Evolutionary conservation across 2,888 invertebrate species (phyloP).

Genomic region (Dryobota labecula): DNA sequence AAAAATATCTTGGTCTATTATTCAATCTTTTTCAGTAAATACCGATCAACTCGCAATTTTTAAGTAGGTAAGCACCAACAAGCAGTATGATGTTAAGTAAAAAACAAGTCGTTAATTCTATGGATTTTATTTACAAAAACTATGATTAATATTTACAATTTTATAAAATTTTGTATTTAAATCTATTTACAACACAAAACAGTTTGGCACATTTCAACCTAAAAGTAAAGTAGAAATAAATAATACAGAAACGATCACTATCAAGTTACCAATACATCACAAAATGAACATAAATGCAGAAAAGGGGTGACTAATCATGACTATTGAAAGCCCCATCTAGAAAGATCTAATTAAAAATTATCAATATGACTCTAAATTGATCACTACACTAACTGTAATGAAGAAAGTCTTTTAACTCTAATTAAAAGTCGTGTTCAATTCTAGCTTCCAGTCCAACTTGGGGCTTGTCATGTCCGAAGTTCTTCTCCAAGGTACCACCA

Average conservation of each 20-base stretch:
- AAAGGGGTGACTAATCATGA: not conserved
- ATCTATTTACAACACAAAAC: conserved; percentile 19
- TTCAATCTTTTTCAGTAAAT: not conserved
- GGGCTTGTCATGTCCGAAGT: conserved; percentile 69
- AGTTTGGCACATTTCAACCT: not conserved
- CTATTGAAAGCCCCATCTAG: not conserved
- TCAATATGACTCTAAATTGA: not conserved
- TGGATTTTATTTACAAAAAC: conserved; percentile 35
- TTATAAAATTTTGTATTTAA: not conserved
- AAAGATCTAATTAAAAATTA: not conserved
- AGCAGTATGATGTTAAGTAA: not conserved
- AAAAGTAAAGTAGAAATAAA: not conserved
- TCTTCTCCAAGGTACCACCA: conserved; percentile 71
- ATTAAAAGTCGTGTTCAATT: conserved; percentile 69
- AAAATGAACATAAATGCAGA: not conserved
- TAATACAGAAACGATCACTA: conserved; percentile 5
- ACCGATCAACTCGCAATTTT: too few species aligned
- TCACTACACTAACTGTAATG: not conserved
- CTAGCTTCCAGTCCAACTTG: conserved; percentile 70
- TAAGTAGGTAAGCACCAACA: too few species aligned
- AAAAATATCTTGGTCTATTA: too few species aligned
- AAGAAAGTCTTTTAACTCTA: not conserved
- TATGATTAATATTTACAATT: conserved; percentile 27
- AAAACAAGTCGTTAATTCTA: not conserved
- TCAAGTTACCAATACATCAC: not conserved